Base-by-base conservation (phyloP, 2,888 invertebrate genomes). In the Eupithecia tripunctaria region DNA sequence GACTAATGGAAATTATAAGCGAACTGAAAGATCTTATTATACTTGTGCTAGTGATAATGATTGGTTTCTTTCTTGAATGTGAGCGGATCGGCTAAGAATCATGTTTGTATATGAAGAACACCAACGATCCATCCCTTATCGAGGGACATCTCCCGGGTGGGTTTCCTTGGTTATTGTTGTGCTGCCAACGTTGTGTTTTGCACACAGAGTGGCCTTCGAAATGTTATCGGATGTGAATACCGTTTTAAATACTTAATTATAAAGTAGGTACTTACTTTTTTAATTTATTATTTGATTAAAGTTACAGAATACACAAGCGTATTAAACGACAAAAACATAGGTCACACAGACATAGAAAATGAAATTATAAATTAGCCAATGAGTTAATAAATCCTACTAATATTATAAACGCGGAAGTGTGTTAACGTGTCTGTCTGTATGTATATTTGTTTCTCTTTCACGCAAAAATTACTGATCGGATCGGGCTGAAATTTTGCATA, bases 1-100 rank as follows among this genome's bases (percentile, higher is more conserved):
- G 63, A 65, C 38, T 63, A 73, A 73, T 67, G 72, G 65, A 62
- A 63, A 76, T 62, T 63, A 60, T 56, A 56, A 32, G 63, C 43
- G 29, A 12, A 47, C 29, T 56, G n/a, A 25, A 64, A 41, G 38
- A 38, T 64, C 12, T 51, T 51, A 10, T 12, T 12, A 12, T 38
- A 2, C 43, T 43, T 43, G 43, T 43, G 7, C n/a, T 51, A n/a
- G 47, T 51, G 47, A 10, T 8, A 21, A 21, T 2, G 47, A 10
- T 51, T 51, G 51, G 51, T 10, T 51, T 21, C 6, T 43, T 43
- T 18, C n/a, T 43, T 43, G 38, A 14, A 18, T 43, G 43, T 43
- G 43, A 18, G 6, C n/a, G 8, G n/a, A 1, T n/a, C n/a, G 8
- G n/a, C n/a, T n/a, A n/a, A n/a, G n/a, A 47, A 47, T 10, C n/a